A percentile compares a stretch with the other conserved stretches of the same genome.
Conservation (phyloP, 1,140 invertebrate genomes). For the Batillaria attramentaria region DNA sequence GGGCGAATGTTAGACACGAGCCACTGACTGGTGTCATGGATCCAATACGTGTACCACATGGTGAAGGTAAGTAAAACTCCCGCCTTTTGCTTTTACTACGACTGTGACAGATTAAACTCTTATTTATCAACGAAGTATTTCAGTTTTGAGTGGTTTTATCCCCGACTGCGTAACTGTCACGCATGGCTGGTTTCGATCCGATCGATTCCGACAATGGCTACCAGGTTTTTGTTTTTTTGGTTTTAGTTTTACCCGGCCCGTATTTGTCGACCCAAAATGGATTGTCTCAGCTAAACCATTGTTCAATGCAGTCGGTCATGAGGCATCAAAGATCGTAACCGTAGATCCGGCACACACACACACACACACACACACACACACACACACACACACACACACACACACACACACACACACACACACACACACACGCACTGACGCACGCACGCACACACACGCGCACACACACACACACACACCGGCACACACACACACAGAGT, state of each 20-base stretch:
- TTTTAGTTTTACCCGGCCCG: no score
- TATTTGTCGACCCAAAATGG: no score
- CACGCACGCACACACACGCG: not conserved
- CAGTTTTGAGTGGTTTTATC: no score
- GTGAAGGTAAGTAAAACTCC: no score
- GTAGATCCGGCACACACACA: not conserved
- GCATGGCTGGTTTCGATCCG: not conserved
- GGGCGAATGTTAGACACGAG: no score
- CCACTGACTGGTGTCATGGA: no score
- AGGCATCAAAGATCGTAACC: not conserved
- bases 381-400: not conserved
- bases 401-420: constrained; percentile 5
- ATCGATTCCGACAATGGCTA: not conserved
- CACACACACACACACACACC: not conserved
- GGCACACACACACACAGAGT: not conserved
- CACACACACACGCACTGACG: constrained; percentile 1
- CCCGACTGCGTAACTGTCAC: no score
- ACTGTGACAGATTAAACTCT: no score
- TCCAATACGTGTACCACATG: no score
- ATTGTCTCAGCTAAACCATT: not conserved
- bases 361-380: constrained; percentile 22
- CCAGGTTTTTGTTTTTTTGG: no score
- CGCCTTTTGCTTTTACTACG: no score
- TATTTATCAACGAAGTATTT: no score
- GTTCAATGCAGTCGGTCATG: not conserved